Evolutionary conservation across 1,140 invertebrate species (phyloP), one percentile per base, ranked within the genome.

Genomic region (Camponotus pennsylvanicus): DNA sequence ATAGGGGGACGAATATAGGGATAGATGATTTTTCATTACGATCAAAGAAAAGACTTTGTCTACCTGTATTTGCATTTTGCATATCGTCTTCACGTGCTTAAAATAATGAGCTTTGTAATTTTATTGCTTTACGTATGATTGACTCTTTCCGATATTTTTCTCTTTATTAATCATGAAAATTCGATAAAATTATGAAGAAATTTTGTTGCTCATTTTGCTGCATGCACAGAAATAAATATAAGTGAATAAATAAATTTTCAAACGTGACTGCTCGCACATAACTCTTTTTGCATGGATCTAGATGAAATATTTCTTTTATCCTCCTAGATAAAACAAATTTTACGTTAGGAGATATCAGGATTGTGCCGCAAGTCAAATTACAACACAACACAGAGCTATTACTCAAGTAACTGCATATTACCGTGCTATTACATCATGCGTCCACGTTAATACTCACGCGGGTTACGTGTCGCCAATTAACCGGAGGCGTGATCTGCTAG

Each of bases 321-420:
- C 18, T 55, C 18, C 18, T 37, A 3, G 27, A 3, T n/a, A 34
- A 6, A 3, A 32, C 15, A 37, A 32, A 37, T 42, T 52, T 37
- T 11, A 32, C 40, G 42, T 34, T 52, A 7, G 8, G 37, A 76
- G 73, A 61, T 27, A 3, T 66, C 27, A 8, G 7, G 45, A 70
- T 79, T 37, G 59, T 66, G 45, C 8, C 13, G 9, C 9, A 27
- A 55, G 27, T 42, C n/a, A 40, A 84, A 71, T 90, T 78, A 89
- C 6, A 21, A n/a, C 15, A 34, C 52, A n/a, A 34, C 52, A 21
- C 27, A 11, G 21, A 86, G n/a, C 70, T 21, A 45, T 61, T 82
- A 49, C 55, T 42, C 82, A 87, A 79, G 86, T 90, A 90, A 83
- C 88, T 67, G 61, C 40, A 49, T 27, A 86, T 89, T 71, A 76